Percentiles rank a stretch among this genome's conserved stretches.
These are phyloP conservation scores for Dromius quadrimaculatus DNA, from an alignment of 2,888 invertebrate genomes.

Conservation along the genomic window DNA sequence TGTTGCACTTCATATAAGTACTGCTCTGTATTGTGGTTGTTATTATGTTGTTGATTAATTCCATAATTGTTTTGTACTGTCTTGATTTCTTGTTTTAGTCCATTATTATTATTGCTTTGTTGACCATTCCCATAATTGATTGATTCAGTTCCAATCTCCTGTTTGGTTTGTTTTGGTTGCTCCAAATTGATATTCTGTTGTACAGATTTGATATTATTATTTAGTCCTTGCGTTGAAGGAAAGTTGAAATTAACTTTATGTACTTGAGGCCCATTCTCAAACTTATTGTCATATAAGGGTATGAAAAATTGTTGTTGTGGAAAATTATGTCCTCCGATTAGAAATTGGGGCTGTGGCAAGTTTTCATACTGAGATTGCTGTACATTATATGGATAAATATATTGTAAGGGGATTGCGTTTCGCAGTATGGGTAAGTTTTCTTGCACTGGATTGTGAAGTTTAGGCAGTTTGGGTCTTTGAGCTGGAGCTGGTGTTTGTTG, in stretches of 20 bases:
- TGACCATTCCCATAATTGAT: conserved; percentile 5
- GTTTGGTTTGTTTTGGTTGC: neutral
- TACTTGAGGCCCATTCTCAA: neutral
- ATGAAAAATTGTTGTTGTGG: conserved; percentile 36
- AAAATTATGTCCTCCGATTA: conserved; percentile 29
- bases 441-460: conserved; percentile 22
- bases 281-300: conserved; percentile 26
- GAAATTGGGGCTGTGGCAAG: conserved; percentile 20
- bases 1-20: too few species aligned
- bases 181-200: conserved; percentile 16
- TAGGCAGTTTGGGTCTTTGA: conserved; percentile 1
- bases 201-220: neutral
- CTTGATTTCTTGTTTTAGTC: too few species aligned
- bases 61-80: conserved; percentile 32
- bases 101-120: neutral
- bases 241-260: conserved; percentile 12
- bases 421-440: conserved; percentile 27
- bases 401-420: conserved; percentile 37
- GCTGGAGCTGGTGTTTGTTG: neutral
- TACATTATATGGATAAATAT: conserved; percentile 22
- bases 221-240: conserved; percentile 9
- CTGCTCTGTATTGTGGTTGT: neutral
- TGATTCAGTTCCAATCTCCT: conserved; percentile 39
- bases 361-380: conserved; percentile 43
- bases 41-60: neutral